Conservation (phyloP, 2,888 invertebrate genomes). For the Hemistola chrysoprasaria region DNA sequence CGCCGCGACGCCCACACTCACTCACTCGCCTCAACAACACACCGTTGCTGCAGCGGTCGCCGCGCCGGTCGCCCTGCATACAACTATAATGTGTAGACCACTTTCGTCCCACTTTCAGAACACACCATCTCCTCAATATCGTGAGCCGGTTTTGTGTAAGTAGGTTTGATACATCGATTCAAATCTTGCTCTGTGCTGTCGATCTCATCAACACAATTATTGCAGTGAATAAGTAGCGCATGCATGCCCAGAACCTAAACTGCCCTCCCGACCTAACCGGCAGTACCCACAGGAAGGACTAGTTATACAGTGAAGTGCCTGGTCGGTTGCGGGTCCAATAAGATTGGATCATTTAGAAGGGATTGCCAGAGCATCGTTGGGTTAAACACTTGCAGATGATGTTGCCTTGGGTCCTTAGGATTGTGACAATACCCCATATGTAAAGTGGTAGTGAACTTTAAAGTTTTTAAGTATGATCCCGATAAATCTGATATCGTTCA, state of each 20-base stretch:
- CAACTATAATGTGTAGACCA: constrained; percentile 54
- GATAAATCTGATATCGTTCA: constrained; percentile 15
- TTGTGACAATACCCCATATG: no score
- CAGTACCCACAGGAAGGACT: no score
- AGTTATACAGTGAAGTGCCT: no score
- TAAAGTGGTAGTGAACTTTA: no score
- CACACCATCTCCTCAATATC: constrained; percentile 38
- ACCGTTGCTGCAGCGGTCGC: constrained; percentile 73
- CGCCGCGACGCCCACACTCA: constrained; percentile 61
- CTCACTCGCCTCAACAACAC: constrained; percentile 66
- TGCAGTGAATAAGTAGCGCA: constrained; percentile 7
- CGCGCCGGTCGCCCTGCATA: constrained; percentile 62
- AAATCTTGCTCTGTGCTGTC: constrained; percentile 10
- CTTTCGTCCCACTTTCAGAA: constrained; percentile 65
- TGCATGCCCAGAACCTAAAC: no score
- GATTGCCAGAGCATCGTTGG: no score
- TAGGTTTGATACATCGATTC: constrained; percentile 17
- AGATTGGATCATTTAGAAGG: no score
- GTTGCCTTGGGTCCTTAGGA: no score
- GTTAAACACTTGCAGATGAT: no score
- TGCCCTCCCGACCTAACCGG: no score
- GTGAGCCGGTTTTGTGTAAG: constrained; percentile 29
- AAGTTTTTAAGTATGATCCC: neutral
- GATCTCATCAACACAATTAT: constrained; percentile 10
- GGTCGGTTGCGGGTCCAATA: no score